Evolutionary conservation across 2,797 vertebrate genomes (phyloP), one percentile per base, ranked within the genome.

Genomic region (Tiaroga cobitis): DNA sequence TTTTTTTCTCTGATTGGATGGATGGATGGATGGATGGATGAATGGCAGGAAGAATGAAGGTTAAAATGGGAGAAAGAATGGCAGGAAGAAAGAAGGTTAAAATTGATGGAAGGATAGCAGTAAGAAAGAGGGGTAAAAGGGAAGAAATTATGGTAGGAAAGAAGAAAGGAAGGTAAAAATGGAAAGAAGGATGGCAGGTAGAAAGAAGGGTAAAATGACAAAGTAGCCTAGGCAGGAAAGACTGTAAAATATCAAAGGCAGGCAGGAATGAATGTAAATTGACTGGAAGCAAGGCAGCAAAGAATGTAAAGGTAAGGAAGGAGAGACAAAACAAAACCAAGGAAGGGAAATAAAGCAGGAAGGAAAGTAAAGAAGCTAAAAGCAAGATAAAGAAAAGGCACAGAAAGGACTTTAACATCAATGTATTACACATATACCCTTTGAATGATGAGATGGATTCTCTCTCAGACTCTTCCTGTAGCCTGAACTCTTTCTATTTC

Each of bases 401-500:
- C 46, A 32, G 5, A 37, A 43, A 26, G 10, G 19, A 24, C 43
- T 80, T 68, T 2, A 9, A 51, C 59, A 29, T 1, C 8, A 51
- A 10, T 8, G 51, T 18, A 68, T 29, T 63, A 29, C 43, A 68
- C 21, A 7, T 1, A 34, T 51, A 15, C 21, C 29, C 4, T 81
- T 81, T 18, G 54, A 39, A 68, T 8, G 21, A 70, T 69, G 11
- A 68, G 18, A n/a, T 24, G 13, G 24, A 41, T 69, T 69, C 18
- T 73, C 18, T 19, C 51, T 41, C 13, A 49, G 8, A 4, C 16
- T 56, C 8, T 51, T 54, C 3, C 43, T 73, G 41, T 19, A 43
- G 24, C 24, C 39, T 63, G 34, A 61, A 79, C 32, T 80, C 24
- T 72, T 82, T 73, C 37, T 72, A 32, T 61, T 46, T 73, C 37